Evolutionary conservation across 2,113 vertebrate species (phyloP).

Genomic region (Cryptotis parvus): DNA sequence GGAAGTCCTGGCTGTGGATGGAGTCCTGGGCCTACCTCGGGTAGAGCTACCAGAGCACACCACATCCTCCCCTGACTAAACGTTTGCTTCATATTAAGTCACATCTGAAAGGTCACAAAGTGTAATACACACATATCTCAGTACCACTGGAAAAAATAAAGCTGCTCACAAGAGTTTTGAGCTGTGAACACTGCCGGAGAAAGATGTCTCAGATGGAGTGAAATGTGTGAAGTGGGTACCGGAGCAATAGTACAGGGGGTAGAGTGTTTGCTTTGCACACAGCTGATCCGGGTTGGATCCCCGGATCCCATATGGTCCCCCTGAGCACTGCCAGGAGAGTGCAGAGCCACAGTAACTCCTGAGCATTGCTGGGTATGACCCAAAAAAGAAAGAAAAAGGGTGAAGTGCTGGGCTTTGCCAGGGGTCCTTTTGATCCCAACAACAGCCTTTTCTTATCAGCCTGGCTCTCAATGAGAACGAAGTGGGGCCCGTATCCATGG

Average conservation of each 20-base stretch:
- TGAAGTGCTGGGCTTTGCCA: no score
- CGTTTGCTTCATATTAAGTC: not conserved
- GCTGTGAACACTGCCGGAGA: not conserved
- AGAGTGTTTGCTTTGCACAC: no score
- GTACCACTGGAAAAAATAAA: not conserved
- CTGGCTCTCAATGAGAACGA: not conserved
- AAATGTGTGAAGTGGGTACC: not conserved
- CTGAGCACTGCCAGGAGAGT: no score
- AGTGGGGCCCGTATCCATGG: not conserved
- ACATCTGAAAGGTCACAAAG: not conserved
- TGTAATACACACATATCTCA: not conserved
- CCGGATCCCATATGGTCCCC: no score
- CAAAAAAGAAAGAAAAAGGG: no score
- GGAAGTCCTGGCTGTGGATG: fast-evolving
- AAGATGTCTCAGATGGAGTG: not conserved
- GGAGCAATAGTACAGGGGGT: no score
- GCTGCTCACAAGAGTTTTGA: not conserved
- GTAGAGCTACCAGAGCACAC: not conserved
- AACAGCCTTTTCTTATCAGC: not conserved
- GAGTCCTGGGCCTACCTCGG: not conserved
- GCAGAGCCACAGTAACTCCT: no score
- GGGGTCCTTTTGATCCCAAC: not conserved
- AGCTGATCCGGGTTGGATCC: no score
- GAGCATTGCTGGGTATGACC: no score
- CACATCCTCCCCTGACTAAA: not conserved